phyloP scores from a whole-genome alignment of 2,113 vertebrate species.

The Xenopus laevis region DNA sequence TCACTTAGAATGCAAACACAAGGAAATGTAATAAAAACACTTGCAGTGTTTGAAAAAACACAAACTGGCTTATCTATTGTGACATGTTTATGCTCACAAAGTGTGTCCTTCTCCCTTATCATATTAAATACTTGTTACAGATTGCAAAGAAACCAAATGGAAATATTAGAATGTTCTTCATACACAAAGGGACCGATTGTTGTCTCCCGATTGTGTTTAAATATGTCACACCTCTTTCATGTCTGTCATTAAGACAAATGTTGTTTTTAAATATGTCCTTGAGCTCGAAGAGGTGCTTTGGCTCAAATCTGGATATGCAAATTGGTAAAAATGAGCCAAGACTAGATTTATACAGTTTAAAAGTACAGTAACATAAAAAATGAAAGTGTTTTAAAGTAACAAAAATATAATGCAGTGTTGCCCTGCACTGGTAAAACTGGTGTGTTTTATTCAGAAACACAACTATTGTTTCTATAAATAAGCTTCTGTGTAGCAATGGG shows the following conservation, averaged over 20 bases:
- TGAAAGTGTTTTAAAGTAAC: too few relatives aligned
- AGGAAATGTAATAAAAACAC: constrained; percentile 5
- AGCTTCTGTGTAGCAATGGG: too few relatives aligned
- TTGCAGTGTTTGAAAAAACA: neutral
- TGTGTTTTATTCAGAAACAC: too few relatives aligned
- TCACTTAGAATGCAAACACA: constrained; percentile 11
- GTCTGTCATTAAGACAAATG: neutral
- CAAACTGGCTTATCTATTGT: constrained; percentile 11
- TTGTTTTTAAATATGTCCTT: too few relatives aligned
- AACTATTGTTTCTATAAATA: too few relatives aligned
- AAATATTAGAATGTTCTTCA: neutral
- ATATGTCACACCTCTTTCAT: neutral
- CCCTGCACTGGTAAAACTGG: too few relatives aligned
- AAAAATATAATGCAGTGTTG: too few relatives aligned
- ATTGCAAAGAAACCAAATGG: constrained; percentile 1
- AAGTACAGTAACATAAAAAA: too few relatives aligned
- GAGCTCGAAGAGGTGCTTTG: neutral
- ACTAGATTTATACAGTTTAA: too few relatives aligned
- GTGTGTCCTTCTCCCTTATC: constrained; percentile 22
- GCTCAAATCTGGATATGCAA: too few relatives aligned
- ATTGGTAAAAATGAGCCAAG: too few relatives aligned
- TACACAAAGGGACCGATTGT: constrained; percentile 1
- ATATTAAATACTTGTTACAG: constrained; percentile 22
- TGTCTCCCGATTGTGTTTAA: neutral
- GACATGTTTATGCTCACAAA: constrained; percentile 10